These are phyloP conservation scores for Chamaedrilus cognettii DNA, from an alignment of 2,888 invertebrate genomes.

Conservation along the genomic window DNA sequence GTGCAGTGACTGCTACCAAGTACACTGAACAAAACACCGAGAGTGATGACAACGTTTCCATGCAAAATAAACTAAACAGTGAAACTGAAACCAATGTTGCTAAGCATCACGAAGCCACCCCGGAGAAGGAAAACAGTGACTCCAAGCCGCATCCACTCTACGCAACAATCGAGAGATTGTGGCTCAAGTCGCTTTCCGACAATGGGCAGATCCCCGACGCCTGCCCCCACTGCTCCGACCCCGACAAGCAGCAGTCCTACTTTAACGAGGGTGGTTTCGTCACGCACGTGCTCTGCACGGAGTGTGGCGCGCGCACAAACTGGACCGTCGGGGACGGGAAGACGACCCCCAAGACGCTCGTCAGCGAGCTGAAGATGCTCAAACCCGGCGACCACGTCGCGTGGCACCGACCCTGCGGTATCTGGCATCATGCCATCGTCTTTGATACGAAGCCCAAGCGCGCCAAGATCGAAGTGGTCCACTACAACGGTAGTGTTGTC, in stretches of 20 bases:
- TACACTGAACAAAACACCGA: no score
- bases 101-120: not conserved
- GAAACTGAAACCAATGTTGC: not conserved
- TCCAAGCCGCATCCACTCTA: not conserved
- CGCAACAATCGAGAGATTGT: not conserved
- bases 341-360: not conserved
- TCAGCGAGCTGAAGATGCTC: slow-evolving; percentile 2
- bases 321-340: slow-evolving; percentile 2
- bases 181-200: not conserved
- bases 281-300: not conserved
- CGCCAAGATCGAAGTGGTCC: not conserved
- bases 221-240: not conserved
- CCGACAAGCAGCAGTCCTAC: not conserved
- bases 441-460: not conserved
- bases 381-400: slow-evolving; percentile 6
- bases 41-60: no score
- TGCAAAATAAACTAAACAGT: no score
- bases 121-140: not conserved
- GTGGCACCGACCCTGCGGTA: slow-evolving; percentile 10
- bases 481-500: slow-evolving; percentile 8
- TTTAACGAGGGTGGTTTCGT: not conserved
- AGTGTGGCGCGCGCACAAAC: not conserved
- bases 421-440: slow-evolving; percentile 17
- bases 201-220: not conserved
- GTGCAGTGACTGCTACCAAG: no score